A percentile compares a stretch with the other conserved stretches of the same genome.
Evolutionary conservation across 2,888 invertebrate species (phyloP).

Genomic region (Philhelius pedissequus): DNA sequence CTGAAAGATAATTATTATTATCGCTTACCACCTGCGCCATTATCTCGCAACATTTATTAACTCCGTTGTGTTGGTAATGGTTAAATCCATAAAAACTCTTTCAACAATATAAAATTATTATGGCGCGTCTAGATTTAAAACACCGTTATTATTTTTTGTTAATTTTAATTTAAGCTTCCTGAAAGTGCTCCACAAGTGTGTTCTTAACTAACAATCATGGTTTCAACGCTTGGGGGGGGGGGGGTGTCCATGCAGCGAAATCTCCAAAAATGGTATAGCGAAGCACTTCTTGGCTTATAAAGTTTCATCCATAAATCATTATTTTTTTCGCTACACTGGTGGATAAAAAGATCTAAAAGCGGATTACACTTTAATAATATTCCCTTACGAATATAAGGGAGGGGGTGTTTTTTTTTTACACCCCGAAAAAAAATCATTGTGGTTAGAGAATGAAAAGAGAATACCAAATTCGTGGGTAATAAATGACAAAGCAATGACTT

Average conservation of each 20-base stretch:
- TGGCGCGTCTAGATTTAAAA: neutral
- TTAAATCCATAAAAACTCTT: neutral
- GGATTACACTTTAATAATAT: neutral
- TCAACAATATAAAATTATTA: neutral
- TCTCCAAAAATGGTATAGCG: neutral
- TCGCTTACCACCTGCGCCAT: neutral
- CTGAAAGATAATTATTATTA: neutral
- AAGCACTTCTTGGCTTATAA: neutral
- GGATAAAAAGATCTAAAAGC: neutral
- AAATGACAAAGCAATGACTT: neutral
- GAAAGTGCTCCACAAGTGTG: neutral
- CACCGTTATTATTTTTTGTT: neutral
- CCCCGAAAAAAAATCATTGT: neutral
- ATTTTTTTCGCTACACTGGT: neutral
- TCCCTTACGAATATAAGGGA: neutral
- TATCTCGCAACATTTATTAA: neutral
- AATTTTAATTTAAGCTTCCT: neutral
- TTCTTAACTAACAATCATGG: neutral
- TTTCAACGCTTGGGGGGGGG: too few relatives aligned
- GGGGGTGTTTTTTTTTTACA: neutral
- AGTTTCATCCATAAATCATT: conserved; percentile 7
- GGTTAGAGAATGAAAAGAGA: neutral
- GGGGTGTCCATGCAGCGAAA: neutral
- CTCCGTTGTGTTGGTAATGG: neutral
- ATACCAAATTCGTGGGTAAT: neutral